phyloP scores from a whole-genome alignment of 30 jellyfish, hydroid and myxozoan genomes.

The Phacellophora camtschatica region DNA sequence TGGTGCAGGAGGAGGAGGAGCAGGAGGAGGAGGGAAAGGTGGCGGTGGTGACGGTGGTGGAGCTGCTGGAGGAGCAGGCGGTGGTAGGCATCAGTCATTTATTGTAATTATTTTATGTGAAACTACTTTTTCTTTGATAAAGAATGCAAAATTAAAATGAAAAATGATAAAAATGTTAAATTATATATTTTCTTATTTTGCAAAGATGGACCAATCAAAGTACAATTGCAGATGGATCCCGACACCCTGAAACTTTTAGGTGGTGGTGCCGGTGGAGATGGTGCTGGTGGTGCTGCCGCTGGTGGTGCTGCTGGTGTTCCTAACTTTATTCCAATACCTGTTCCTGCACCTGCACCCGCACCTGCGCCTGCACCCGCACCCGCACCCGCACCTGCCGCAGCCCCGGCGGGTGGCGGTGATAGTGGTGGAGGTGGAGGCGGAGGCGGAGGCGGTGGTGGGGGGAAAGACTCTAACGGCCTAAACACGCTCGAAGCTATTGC shows the following conservation, averaged over 20 bases:
- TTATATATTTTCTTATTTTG: neutral
- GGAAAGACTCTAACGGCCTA: slow-evolving; percentile 66
- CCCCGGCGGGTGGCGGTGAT: slow-evolving; percentile 73
- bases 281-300: slow-evolving; percentile 77
- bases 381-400: slow-evolving; percentile 82
- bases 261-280: slow-evolving; percentile 84
- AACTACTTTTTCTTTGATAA: too few relatives aligned
- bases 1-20: slow-evolving; percentile 74
- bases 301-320: slow-evolving; percentile 81
- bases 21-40: slow-evolving; percentile 43
- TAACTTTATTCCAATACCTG: slow-evolving; percentile 56
- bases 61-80: slow-evolving; percentile 45
- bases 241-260: slow-evolving; percentile 90
- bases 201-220: slow-evolving; percentile 80
- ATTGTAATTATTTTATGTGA: neutral
- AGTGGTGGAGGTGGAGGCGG: slow-evolving; percentile 73
- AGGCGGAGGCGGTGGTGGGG: slow-evolving; percentile 83
- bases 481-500: slow-evolving; percentile 91
- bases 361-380: slow-evolving; percentile 82
- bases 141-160: too few relatives aligned
- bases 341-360: slow-evolving; percentile 54
- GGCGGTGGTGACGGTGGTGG: slow-evolving; percentile 62
- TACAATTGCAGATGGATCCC: slow-evolving; percentile 76
- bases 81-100: neutral
- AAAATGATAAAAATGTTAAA: too few relatives aligned